Conservation (phyloP, 1,140 invertebrate species). For the Trichonephila clavata region DNA sequence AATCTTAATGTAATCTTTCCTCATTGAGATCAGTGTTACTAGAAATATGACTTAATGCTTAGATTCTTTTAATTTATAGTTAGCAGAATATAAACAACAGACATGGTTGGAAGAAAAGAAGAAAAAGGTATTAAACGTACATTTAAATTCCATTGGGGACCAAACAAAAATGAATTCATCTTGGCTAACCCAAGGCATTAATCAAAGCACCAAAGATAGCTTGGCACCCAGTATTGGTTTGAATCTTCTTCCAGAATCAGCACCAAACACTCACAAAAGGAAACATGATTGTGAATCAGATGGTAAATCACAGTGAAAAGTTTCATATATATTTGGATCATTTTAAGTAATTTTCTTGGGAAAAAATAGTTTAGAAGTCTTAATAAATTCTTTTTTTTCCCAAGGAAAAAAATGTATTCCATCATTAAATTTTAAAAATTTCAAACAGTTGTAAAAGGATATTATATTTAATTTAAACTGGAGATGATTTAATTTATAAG, state of each 20-base stretch:
- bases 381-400: no score
- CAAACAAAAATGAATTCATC: conserved; percentile 99
- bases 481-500: no score
- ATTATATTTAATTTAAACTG: no score
- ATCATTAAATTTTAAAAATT: no score
- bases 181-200: conserved; percentile 91
- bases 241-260: conserved; percentile 57
- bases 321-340: no score
- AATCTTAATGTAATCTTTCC: no score
- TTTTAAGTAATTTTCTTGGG: no score
- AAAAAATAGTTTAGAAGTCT: no score
- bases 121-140: conserved; percentile 97
- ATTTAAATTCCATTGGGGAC: conserved; percentile 98
- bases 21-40: no score
- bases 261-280: conserved; percentile 62
- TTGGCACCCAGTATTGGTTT: conserved; percentile 67
- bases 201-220: conserved; percentile 81
- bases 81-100: conserved; percentile 97
- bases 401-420: no score
- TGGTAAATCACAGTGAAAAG: not conserved
- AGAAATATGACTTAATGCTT: no score
- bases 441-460: no score
- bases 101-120: conserved; percentile 95
- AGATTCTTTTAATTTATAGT: conserved; percentile 81
- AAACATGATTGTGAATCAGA: not conserved